phyloP scores from a whole-genome alignment of 1,140 invertebrate species.

The Stenopsyche tienmushanensis region DNA sequence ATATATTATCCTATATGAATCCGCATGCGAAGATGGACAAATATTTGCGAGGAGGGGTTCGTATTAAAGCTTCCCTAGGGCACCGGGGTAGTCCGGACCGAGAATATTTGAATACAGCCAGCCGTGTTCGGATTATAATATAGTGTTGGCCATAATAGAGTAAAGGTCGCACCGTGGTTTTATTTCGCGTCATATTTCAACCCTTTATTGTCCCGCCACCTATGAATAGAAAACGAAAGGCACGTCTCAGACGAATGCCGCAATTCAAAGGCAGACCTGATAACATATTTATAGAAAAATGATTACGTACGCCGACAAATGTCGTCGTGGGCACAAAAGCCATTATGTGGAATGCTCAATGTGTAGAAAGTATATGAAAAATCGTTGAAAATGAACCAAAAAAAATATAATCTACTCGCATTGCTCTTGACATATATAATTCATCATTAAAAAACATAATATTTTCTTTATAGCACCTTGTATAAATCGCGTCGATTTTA shows the following conservation, averaged over 20 bases:
- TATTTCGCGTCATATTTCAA: conserved; percentile 4
- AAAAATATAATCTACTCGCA: too few species aligned
- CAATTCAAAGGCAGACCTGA: too few species aligned
- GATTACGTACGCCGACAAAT: too few species aligned
- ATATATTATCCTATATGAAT: too few species aligned
- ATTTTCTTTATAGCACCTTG: too few species aligned
- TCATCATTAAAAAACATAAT: too few species aligned
- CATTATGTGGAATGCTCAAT: neutral
- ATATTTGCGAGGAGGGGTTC: neutral
- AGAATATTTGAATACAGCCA: conserved; percentile 1
- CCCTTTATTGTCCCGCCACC: neutral
- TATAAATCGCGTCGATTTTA: too few species aligned
- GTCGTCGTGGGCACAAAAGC: neutral
- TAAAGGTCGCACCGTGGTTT: neutral
- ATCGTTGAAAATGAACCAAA: too few species aligned
- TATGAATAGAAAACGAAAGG: conserved; percentile 6
- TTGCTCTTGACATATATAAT: too few species aligned
- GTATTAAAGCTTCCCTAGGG: neutral
- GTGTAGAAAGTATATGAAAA: neutral
- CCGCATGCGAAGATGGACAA: neutral
- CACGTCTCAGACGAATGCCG: neutral
- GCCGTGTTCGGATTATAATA: conserved; percentile 1
- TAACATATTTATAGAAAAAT: too few species aligned
- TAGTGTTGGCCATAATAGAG: conserved; percentile 1
- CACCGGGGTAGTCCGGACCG: neutral